A percentile compares a stretch with the other conserved stretches of the same genome.
These are phyloP conservation scores for Adelphocoris suturalis DNA, from an alignment of 2,888 invertebrate genomes.

Conservation along the genomic window DNA sequence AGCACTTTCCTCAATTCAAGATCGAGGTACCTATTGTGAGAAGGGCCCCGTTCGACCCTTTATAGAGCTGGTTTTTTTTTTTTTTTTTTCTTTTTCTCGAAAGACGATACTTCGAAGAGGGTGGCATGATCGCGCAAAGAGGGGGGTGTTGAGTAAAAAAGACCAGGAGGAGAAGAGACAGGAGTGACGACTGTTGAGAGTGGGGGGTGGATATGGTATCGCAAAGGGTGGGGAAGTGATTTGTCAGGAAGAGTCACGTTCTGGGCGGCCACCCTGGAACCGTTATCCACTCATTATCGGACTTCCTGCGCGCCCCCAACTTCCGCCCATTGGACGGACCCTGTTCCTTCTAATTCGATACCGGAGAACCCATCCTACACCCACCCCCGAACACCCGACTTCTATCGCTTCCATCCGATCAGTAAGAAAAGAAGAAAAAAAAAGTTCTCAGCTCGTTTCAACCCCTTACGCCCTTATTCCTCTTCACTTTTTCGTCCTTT, in stretches of 20 bases:
- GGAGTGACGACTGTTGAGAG: not conserved
- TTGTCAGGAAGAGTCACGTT: conserved; percentile 67
- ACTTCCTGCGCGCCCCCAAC: conserved; percentile 59
- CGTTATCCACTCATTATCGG: conserved; percentile 67
- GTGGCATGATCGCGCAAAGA: not conserved
- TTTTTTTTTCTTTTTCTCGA: not conserved
- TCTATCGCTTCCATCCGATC: conserved; percentile 57
- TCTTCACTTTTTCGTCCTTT: conserved; percentile 53
- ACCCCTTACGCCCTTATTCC: conserved; percentile 49
- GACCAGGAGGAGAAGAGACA: not conserved
- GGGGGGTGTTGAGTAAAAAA: too few species aligned
- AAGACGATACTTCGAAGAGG: not conserved
- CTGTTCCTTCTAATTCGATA: conserved; percentile 62
- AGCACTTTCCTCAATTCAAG: too few species aligned
- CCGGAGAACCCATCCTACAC: conserved; percentile 47
- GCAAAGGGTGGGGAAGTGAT: conserved; percentile 52
- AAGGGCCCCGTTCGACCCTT: not conserved
- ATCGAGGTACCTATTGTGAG: not conserved
- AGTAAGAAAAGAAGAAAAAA: conserved; percentile 15
- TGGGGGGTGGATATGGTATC: not conserved
- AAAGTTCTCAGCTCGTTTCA: conserved; percentile 46
- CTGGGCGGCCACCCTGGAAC: conserved; percentile 53
- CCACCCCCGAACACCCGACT: not conserved
- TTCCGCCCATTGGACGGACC: conserved; percentile 63
- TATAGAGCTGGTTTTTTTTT: not conserved